Base-by-base conservation (phyloP, 2,797 vertebrate species). In the Iguana delicatissima region DNA sequence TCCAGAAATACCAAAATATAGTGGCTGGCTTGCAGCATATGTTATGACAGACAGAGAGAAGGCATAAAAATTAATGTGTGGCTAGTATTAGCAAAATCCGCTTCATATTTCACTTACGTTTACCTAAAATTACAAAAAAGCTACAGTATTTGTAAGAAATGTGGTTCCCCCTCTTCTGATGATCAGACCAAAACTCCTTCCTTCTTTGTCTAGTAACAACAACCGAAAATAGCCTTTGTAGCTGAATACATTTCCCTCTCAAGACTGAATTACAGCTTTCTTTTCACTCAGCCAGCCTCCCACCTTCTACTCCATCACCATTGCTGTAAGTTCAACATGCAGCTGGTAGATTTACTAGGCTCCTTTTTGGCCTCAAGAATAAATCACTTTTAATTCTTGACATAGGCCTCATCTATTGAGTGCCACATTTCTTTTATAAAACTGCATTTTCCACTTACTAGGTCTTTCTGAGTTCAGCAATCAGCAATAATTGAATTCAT, bases 341-440 rank as follows among this genome's bases (percentile, higher is more conserved):
- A 93, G 77, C 87, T 93, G 80, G 74, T 91, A 89, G 80, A 91
- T 92, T 94, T 94, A 92, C 85, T 82, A 90, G 24, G 74, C 64
- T 94, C 64, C 52, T 52, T 91, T 64, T 90, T 95, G 87, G 35
- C 12, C 26, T 87, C 4, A 46, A 89, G 84, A 93, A 94, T 95
- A 94, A 93, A 94, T 94, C n/a, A 85, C 91, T 73, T 89, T 92
- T 93, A 92, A 89, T 86, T 94, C 89, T 94, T 4, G 1, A 86
- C 85, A 59, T 1, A 76, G n/a, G 82, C 77, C 92, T 92, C 0
- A 83, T 91, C 26, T 92, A 42, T 89, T 42, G 79, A 88, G 86
- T 89, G 76, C 91, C 62, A 57, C 77, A 87, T 29, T 92, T 95
- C 42, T 87, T 94, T 93, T 87, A 14, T n/a, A 93, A 90, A 94